Base-by-base conservation (phyloP, 1,140 invertebrate species). In the Drosophila littoralis region DNA sequence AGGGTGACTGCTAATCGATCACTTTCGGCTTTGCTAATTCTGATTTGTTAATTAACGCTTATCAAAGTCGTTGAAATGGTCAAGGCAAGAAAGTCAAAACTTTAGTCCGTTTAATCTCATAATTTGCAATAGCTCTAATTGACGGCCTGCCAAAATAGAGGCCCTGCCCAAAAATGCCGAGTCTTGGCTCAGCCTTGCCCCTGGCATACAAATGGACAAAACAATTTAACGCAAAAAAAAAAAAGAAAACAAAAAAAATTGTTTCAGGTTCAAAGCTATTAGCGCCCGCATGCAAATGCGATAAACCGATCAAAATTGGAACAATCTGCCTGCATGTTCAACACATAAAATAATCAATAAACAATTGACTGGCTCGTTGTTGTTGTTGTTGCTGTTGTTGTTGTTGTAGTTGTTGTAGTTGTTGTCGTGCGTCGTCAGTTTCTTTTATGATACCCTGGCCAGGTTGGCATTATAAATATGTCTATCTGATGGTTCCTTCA, bases 281-380 rank as follows among this genome's bases (percentile, higher is more conserved):
- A 77, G 63, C 75, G 52, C 45, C 52, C 71, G 75, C 71, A 69
- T 74, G 64, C 75, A 77, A 74, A 74, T 32, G 35, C 75, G 64
- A 69, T 75, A 77, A 69, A 75, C 50, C 71, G 65, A 77, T 77
- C 58, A 75, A 77, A 77, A 77, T 77, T 77, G 75, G 75, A 77
- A 74, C 75, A 77, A 69, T 73, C 65, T 40, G 71, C 55, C 17
- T 22, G 65, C 71, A 68, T 71, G 71, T 69, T 74, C 43, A 75
- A 50, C 72, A 78, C 69, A 74, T 63, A 50, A 73, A 57, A 63
- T 63, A 70, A 51, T 66, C 64, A 67, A 59, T 64, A 59, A 63
- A 60, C 72, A 75, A 65, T 75, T 78, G 72, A 42, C 12, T 40
- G 36, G 32, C 15, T 57, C 28, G 33, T 40, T 36, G 46, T 43